phyloP scores from a whole-genome alignment of 2,113 vertebrate genomes.

The Otus sunia region DNA sequence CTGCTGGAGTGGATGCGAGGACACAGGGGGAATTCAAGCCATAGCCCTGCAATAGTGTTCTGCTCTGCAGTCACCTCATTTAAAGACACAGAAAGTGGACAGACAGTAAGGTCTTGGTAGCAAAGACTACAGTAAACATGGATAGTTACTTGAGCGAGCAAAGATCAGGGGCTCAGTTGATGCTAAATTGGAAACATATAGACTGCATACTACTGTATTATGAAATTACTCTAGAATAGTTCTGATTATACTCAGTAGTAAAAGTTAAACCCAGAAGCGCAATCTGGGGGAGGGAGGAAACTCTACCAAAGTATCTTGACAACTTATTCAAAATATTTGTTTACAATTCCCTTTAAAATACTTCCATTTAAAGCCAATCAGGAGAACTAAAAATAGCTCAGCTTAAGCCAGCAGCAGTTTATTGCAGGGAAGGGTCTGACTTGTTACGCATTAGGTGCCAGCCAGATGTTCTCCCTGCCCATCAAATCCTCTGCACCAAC shows the following conservation, averaged over 20 bases:
- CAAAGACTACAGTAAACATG: background rate
- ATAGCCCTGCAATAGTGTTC: background rate
- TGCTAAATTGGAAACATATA: background rate
- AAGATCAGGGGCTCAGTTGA: background rate
- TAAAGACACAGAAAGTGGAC: background rate
- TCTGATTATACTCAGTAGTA: background rate
- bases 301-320: background rate
- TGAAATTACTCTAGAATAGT: background rate
- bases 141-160: background rate
- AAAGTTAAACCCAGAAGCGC: background rate
- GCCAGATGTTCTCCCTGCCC: constrained; percentile 4
- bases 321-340: background rate
- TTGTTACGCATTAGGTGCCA: background rate
- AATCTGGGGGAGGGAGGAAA: background rate
- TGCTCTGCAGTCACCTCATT: background rate
- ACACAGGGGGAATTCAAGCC: background rate
- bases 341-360: background rate
- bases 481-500: background rate
- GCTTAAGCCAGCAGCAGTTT: background rate
- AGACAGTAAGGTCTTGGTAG: background rate
- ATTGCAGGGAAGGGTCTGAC: background rate
- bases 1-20: background rate
- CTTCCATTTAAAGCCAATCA: background rate
- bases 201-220: background rate
- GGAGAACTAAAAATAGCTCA: background rate